Conservation (phyloP, 1,140 invertebrate species). For the Camponotus vicinus region DNA sequence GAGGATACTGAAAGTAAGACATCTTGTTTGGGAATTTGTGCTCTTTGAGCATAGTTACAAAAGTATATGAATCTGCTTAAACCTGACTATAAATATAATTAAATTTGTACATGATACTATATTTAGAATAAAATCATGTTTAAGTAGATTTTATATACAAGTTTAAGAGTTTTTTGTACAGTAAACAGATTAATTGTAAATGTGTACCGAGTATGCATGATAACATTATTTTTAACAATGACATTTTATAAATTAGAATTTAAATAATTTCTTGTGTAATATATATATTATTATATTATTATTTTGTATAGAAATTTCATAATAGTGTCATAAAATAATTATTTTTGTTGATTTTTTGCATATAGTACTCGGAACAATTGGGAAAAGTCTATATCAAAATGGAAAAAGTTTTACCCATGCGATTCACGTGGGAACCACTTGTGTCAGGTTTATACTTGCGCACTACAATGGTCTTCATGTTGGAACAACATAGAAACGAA, state of each 20-base stretch:
- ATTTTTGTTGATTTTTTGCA: constrained; percentile 64
- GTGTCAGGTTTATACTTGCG: constrained; percentile 84
- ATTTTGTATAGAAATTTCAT: not conserved
- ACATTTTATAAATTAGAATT: constrained; percentile 15
- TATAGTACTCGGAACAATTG: constrained; percentile 87
- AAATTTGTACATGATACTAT: not conserved
- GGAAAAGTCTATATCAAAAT: constrained; percentile 89
- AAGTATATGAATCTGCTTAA: constrained; percentile 36
- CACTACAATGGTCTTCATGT: constrained; percentile 87
- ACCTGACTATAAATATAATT: not conserved
- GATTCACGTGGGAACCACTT: constrained; percentile 84
- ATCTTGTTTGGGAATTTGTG: constrained; percentile 13
- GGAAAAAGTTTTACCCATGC: constrained; percentile 87
- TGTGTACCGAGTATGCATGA: constrained; percentile 25
- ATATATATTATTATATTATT: not conserved
- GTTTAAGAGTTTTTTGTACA: not conserved
- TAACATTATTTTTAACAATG: constrained; percentile 33
- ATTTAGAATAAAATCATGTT: constrained; percentile 11
- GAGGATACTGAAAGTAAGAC: constrained; percentile 44
- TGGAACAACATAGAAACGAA: constrained; percentile 87
- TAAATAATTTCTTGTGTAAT: not conserved
- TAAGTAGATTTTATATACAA: constrained; percentile 31
- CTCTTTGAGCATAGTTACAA: not conserved
- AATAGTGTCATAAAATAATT: constrained; percentile 9
- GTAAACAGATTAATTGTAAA: constrained; percentile 25